Evolutionary conservation across 2,888 invertebrate species (phyloP).

Genomic region (Drosophila stalkeri): DNA sequence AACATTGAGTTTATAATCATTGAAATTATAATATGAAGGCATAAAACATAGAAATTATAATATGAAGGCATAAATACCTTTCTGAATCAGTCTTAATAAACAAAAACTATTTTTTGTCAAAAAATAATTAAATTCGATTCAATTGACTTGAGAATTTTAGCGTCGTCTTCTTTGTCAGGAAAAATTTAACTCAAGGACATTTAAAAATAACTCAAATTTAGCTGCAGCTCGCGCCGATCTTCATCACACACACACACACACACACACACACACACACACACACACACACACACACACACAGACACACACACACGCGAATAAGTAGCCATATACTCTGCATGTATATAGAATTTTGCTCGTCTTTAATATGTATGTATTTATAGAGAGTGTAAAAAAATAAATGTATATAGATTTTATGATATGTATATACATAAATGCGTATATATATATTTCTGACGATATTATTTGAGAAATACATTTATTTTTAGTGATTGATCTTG

Average conservation of each 20-base stretch:
- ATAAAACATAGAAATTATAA: background rate
- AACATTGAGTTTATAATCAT: background rate
- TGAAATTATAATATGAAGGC: background rate
- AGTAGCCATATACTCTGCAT: constrained; percentile 22
- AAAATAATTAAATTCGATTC: constrained; percentile 11
- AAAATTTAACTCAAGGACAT: constrained; percentile 83
- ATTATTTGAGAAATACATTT: constrained; percentile 56
- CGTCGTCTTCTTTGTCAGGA: constrained; percentile 52
- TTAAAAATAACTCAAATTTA: constrained; percentile 83
- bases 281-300: constrained; percentile 24
- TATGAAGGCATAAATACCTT: background rate
- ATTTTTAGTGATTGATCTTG: constrained; percentile 78
- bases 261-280: constrained; percentile 18
- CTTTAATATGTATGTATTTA: constrained; percentile 43
- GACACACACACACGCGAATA: constrained; percentile 20
- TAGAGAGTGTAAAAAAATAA: constrained; percentile 53
- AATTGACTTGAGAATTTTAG: constrained; percentile 40
- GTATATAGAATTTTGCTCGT: constrained; percentile 52
- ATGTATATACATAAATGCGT: constrained; percentile 32
- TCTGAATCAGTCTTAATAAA: constrained; percentile 8
- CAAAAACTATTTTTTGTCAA: constrained; percentile 6
- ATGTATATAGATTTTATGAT: constrained; percentile 41
- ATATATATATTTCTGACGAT: constrained; percentile 39
- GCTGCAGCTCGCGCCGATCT: constrained; percentile 66
- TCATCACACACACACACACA: constrained; percentile 41